Evolutionary conservation across 2,797 vertebrate genomes (phyloP), one percentile per base, ranked within the genome.

Genomic region (Lagodon rhomboides): DNA sequence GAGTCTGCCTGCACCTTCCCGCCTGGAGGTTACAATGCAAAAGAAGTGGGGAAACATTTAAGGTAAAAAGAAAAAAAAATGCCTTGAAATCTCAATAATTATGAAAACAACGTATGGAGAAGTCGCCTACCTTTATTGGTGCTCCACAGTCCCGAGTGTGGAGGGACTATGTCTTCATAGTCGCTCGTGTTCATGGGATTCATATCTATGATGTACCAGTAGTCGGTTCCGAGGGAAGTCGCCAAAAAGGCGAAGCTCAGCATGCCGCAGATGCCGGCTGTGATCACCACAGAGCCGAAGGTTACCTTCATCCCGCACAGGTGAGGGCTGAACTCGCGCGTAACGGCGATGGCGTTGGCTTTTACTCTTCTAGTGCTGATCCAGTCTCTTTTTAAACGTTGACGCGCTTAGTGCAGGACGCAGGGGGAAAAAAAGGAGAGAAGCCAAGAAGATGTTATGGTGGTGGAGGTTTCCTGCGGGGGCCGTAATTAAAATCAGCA

Each of bases 121-220:
- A 20, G 15, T 2, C 6, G 4, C 68, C 16, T 87, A 97, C 96
- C 96, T 91, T 94, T 93, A 44, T 92, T 91, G 75, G 91, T 89
- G 58, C 82, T 92, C 96, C 95, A 97, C 62, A 96, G 93, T 75
- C 96, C 96, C 0, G 93, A 95, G 79, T 95, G 95, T 11, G 38
- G 38, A 38, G 38, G 38, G 38, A 38, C 38, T 38, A 94, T 66
- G 61, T 88, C 84, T 71, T 92, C 87, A 0, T 81, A 69, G 50
- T 93, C 85, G 47, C 82, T 80, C 65, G 16, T 34, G 73, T 95
- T 95, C 17, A 43, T 20, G 1, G 92, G 84, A 46, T 87, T 93
- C 87, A 94, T 94, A 59, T 95, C 91, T 73, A 96, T 95, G 49
- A 96, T 86, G 90, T 95, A 96, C 96, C 96, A 96, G 23, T 95